Base-by-base conservation (phyloP, 2,888 invertebrate genomes). In the Metalampra italica region DNA sequence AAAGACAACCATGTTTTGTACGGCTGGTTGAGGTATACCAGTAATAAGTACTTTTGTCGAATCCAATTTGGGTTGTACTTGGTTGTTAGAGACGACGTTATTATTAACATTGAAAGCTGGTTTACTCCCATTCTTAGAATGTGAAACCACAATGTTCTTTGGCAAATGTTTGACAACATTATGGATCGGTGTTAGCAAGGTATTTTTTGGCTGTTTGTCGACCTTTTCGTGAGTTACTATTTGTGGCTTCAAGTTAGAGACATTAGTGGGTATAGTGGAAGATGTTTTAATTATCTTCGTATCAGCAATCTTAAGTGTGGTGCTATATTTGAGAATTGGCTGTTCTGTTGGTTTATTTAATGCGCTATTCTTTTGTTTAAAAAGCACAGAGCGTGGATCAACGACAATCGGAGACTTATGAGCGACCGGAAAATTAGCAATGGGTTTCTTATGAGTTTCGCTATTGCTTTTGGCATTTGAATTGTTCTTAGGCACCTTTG, bases 1-100 rank as follows among this genome's bases (percentile, higher is more conserved):
- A 47, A 83, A 58, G 7, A 82, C 49, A 11, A 82, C 66, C 7
- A 84, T 63, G 56, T 81, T 83, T 30, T 71, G 70, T 41, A 72
- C 59, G 52, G 57, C 65, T 47, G 63, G 68, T 5, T 74, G 65
- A 13, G 71, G 50, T 36, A 36, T 1, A 7, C 71, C 32, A 15
- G 66, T 54, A 2, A 70, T 52, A 36, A 65, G 64, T 9, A 71
- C 49, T 46, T 64, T 77, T 8, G 62, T 53, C 37, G 68, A 56
- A 43, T 63, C 55, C 13, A n/a, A 13, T 7, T 37, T 32, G 11
- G 13, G 14, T n/a, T 22, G 42, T 47, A 51, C 52, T 49, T 55
- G 51, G 34, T 50, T 50, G 12, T 46, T 43, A 30, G 45, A 57
- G 4, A 15, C 22, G 15, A 52, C 9, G 5, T 47, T 48, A 14